Evolutionary conservation across 2,888 invertebrate species (phyloP), one percentile per base, ranked within the genome.

Genomic region (Cephus nigrinus): DNA sequence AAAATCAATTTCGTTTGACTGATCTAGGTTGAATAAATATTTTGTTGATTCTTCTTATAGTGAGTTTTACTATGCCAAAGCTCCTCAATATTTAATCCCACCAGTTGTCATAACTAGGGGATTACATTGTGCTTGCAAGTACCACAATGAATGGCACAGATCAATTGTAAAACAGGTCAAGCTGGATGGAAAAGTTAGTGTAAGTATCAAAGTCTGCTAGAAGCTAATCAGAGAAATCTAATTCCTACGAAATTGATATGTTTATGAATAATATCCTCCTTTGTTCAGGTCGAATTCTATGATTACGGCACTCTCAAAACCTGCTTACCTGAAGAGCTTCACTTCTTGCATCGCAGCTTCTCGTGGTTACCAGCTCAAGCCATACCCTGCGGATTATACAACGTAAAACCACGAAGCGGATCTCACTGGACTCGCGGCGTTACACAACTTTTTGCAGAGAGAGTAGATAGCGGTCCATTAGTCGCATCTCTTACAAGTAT

Each of bases 261-360:
- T 31, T 33, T 4, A 9, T 71, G n/a, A 12, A 32, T 32, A 71
- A 71, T 71, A 71, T 71, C n/a, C 23, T 71, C 4, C 2, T 71
- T 71, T 71, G 32, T 31, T 55, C 74, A 91, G 91, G 80, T 91
- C 40, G 74, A 89, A 34, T 91, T 91, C 78, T 91, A 90, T 74
- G 91, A 91, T 79, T 91, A 86, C 73, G 91, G 91, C 1, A 91
- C 91, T 15, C 73, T 90, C 0, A 85, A 88, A 77, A 84, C 86
- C 1, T 88, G 88, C 77, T 68, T 82, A 23, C 78, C 87, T 12
- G 75, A 84, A 0, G 82, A 83, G 15, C 5, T 91, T 12, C 87
- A 84, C 35, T 91, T 86, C 75, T 83, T 91, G 33, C 85, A 89
- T 76, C 84, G 86, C 36, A 77, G n/a, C 1, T 91, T 91, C 79